These are phyloP conservation scores for Ictalurus furcatus DNA, from an alignment of 2,113 vertebrate species.

Conservation along the genomic window DNA sequence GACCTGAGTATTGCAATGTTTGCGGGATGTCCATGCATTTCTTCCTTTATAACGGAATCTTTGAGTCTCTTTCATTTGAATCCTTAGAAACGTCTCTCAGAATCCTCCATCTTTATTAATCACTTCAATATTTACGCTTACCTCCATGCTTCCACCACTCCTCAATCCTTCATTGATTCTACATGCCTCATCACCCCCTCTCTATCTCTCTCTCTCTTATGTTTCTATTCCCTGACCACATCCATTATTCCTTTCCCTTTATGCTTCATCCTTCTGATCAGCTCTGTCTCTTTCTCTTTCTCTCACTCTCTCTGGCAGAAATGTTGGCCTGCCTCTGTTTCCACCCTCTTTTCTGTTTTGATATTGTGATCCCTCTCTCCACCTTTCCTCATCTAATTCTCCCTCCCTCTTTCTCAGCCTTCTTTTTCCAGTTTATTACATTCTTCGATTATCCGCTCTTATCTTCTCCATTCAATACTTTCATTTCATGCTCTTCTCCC, in stretches of 20 bases:
- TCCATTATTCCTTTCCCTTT: constrained; percentile 59
- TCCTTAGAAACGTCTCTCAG: background rate
- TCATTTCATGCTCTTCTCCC: constrained; percentile 54
- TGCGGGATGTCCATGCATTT: background rate
- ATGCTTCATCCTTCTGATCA: constrained; percentile 54
- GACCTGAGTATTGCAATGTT: background rate
- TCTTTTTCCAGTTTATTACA: constrained; percentile 54
- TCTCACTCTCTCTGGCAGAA: background rate
- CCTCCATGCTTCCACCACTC: background rate
- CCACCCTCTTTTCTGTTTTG: constrained; percentile 37
- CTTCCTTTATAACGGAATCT: background rate
- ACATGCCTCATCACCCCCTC: constrained; percentile 57
- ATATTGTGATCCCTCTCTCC: constrained; percentile 39
- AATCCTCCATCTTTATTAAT: background rate
- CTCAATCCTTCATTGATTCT: background rate
- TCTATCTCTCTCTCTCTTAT: constrained; percentile 46
- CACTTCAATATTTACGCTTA: constrained; percentile 11
- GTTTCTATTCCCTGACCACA: constrained; percentile 31
- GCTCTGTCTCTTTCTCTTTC: constrained; percentile 35
- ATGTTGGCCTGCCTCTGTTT: constrained; percentile 31
- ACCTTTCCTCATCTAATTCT: constrained; percentile 41
- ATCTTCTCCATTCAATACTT: constrained; percentile 54
- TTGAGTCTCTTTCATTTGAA: background rate
- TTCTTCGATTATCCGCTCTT: constrained; percentile 57
- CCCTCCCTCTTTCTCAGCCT: constrained; percentile 29